Evolutionary conservation across 2,888 invertebrate genomes (phyloP), one percentile per base, ranked within the genome.

Genomic region (Callimorpha dominula): DNA sequence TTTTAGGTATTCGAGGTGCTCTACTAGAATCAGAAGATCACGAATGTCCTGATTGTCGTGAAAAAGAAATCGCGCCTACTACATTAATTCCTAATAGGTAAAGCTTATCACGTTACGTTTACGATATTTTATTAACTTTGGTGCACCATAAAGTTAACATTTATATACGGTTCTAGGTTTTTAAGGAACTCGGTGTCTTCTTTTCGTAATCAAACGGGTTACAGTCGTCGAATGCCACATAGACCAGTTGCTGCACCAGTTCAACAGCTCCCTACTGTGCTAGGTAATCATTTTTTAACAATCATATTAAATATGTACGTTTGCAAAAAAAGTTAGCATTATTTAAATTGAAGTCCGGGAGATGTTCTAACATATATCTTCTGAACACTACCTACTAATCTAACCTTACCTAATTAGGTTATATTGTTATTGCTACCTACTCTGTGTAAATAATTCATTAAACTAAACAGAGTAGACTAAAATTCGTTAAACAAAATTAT

Each of bases 41-140:
- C 86, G 98, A 99, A 90, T 99, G 99, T 92, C 99, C 99, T 0
- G 98, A 98, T 86, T 99, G 99, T 90, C 97, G 98, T 74, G 99
- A 99, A 90, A 98, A 98, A 85, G 99, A 98, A 86, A 98, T 99
- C 65, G 98, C 99, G 0, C 99, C 99, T 0, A 98, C 98, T 67
- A 98, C 98, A 1, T 96, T 99, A 63, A 99, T 99, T 84, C 99
- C 99, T 4, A 99, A 99, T 90, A 97, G 95, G 95, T 95, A 87
- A 42, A 65, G 66, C 49, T 70, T 42, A 65, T 42, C 43, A 52
- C 4, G 6, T 42, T 43, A 31, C 5, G 7, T 42, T 52, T 15
- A 60, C 12, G 1, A 31, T 42, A 42, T 67, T 12, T n/a, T 6
- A 40, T 54, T 14, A 6, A 15, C 52, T 15, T 52, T 46, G 4